A percentile compares a stretch with the other conserved stretches of the same genome.
These are phyloP conservation scores for Collichthys lucidus DNA, from an alignment of 2,113 vertebrate species.

Conservation along the genomic window DNA sequence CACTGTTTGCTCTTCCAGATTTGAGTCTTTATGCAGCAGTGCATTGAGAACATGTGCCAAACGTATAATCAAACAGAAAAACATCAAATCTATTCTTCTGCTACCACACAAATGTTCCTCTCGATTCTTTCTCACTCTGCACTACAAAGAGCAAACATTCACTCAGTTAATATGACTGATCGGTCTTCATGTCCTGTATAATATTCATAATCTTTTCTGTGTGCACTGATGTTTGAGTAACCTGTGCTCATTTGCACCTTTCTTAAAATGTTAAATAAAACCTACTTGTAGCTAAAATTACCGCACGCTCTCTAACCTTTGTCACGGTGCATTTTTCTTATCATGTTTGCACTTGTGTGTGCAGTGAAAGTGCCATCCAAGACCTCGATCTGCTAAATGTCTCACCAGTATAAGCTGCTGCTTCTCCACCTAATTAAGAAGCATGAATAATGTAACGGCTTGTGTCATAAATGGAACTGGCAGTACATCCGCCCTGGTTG, in stretches of 20 bases:
- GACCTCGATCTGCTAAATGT: constrained; percentile 31
- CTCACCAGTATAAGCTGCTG: constrained; percentile 49
- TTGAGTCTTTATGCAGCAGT: background rate
- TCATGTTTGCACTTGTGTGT: constrained; percentile 38
- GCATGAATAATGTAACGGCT: constrained; percentile 62
- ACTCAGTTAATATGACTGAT: background rate
- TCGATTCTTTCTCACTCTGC: background rate
- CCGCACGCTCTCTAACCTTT: constrained; percentile 2
- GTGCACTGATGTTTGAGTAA: constrained; percentile 2
- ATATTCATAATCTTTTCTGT: background rate
- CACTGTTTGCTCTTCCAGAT: background rate
- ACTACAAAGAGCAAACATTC: background rate
- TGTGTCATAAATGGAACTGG: constrained; percentile 57
- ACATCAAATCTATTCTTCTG: background rate
- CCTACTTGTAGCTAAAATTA: constrained; percentile 44
- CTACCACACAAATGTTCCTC: background rate
- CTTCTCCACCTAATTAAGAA: constrained; percentile 64
- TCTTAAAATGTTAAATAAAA: constrained; percentile 28
- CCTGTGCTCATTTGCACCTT: constrained; percentile 20
- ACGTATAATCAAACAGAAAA: background rate
- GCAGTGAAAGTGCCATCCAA: constrained; percentile 38
- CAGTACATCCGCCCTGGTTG: constrained; percentile 38
- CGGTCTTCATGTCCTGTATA: background rate
- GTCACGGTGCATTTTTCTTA: constrained; percentile 36
- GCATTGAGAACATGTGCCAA: background rate